Base-by-base conservation (phyloP, 2,113 vertebrate species). In the Chunga burmeisteri region DNA sequence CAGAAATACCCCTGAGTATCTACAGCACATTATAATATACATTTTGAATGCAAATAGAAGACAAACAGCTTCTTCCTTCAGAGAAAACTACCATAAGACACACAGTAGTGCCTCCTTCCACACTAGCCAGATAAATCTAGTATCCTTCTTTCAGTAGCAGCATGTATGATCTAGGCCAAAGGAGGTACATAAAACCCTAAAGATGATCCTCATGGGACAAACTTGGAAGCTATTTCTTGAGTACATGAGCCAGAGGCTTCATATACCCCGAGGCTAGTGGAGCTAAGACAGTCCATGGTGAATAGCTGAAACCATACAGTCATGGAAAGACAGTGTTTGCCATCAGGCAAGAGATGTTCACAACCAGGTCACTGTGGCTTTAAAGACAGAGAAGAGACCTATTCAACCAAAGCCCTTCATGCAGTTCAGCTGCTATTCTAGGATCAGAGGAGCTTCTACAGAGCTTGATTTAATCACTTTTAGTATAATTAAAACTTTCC, bases 71-170 rank as follows among this genome's bases (percentile, higher is more conserved):
- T 81, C 16, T 29, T 74, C 34, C 21, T 11, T 46, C 46, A 34
- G 36, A n/a, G 71, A 40, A 74, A 74, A 34, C 4, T 14, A 11
- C 0, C 0, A 3, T 6, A 8, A 1, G 12, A 40, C 46, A 32
- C 42, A 20, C 2, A 67, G 21, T 30, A 44, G 6, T 4, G 8
- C 20, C 25, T 75, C 36, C 46, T 52, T 74, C 68, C 42, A 58
- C 12, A 32, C 56, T 50, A 61, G 20, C 10, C 56, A 71, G 40
- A 12, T 34, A 66, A 65, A 81, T 10, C 29, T 21, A 36, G 8
- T 7, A 5, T 17, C 16, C 22, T 40, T 58, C n/a, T 47, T 22
- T 34, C 38, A 34, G 29, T 6, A 74, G 52, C 18, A 66, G 30
- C 32, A 11, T 5, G 1, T 15, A 14, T 19, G 25, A 71, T 42